phyloP scores from a whole-genome alignment of 2,888 invertebrate genomes.

The Sesamia inferens region DNA sequence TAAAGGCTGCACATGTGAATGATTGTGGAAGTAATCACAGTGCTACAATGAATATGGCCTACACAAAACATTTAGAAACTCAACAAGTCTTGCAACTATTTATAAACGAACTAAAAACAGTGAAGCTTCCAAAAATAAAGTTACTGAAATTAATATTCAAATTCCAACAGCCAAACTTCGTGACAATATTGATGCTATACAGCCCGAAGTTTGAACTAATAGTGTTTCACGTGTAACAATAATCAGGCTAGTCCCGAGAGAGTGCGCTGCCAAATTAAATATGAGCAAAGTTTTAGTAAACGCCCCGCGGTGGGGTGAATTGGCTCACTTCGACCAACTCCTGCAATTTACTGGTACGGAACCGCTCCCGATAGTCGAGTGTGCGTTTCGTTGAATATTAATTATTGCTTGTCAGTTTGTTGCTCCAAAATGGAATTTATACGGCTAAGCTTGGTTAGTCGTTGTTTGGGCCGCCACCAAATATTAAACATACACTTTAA shows the following conservation, averaged over 20 bases:
- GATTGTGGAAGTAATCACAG: background rate
- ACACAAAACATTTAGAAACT: background rate
- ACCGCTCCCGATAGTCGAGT: constrained; percentile 62
- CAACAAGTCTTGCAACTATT: constrained; percentile 4
- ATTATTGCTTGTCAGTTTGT: constrained; percentile 67
- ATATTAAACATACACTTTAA: constrained; percentile 44
- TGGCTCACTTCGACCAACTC: constrained; percentile 64
- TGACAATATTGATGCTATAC: constrained; percentile 59
- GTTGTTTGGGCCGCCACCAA: constrained; percentile 33
- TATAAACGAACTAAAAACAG: constrained; percentile 1
- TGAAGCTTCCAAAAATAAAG: constrained; percentile 1
- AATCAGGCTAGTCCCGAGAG: constrained; percentile 58
- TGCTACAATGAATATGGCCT: background rate
- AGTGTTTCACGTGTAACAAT: constrained; percentile 64
- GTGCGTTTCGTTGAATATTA: constrained; percentile 67
- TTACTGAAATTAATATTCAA: constrained; percentile 45
- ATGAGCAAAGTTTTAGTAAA: constrained; percentile 66
- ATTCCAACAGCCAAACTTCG: constrained; percentile 46
- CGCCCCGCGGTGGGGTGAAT: constrained; percentile 57
- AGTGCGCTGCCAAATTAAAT: constrained; percentile 68
- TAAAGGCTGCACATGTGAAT: background rate
- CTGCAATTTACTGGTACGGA: constrained; percentile 62
- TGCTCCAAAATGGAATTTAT: constrained; percentile 57
- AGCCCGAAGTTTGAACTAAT: constrained; percentile 56
- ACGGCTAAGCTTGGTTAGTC: constrained; percentile 40